Percentiles rank a stretch among this genome's conserved stretches.
phyloP scores from a whole-genome alignment of 2,113 vertebrate species.

The Burhinus oedicnemus region DNA sequence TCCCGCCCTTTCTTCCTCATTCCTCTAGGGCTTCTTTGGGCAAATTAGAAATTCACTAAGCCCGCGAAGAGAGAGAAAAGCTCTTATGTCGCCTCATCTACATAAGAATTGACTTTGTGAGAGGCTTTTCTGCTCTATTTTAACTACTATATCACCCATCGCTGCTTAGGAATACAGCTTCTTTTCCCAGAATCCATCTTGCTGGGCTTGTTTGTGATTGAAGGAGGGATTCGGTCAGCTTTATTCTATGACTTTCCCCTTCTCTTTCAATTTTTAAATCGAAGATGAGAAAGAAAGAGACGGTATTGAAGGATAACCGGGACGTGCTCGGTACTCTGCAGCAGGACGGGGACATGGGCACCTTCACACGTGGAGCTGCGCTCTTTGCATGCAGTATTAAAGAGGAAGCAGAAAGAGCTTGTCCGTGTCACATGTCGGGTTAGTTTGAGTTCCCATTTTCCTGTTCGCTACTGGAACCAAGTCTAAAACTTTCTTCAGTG shows the following conservation, averaged over 20 bases:
- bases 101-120: conserved; percentile 71
- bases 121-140: conserved; percentile 54
- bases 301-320: not conserved
- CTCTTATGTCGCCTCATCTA: conserved; percentile 58
- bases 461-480: not conserved
- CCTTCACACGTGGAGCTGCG: not conserved
- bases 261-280: not conserved
- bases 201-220: not conserved
- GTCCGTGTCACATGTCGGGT: not conserved
- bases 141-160: conserved; percentile 36
- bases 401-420: not conserved
- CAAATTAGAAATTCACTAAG: conserved; percentile 46
- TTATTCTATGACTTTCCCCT: not conserved
- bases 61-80: not conserved
- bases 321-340: not conserved
- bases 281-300: not conserved
- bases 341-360: not conserved
- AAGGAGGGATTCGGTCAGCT: not conserved
- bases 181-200: conserved; percentile 60
- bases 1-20: not conserved
- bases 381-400: not conserved
- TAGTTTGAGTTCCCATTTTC: not conserved
- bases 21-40: conserved; percentile 18
- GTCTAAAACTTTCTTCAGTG: not conserved
- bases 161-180: conserved; percentile 39